A percentile compares a stretch with the other conserved stretches of the same genome.
Conservation (phyloP, 2,888 invertebrate species). For the Apotomis betuletana region DNA sequence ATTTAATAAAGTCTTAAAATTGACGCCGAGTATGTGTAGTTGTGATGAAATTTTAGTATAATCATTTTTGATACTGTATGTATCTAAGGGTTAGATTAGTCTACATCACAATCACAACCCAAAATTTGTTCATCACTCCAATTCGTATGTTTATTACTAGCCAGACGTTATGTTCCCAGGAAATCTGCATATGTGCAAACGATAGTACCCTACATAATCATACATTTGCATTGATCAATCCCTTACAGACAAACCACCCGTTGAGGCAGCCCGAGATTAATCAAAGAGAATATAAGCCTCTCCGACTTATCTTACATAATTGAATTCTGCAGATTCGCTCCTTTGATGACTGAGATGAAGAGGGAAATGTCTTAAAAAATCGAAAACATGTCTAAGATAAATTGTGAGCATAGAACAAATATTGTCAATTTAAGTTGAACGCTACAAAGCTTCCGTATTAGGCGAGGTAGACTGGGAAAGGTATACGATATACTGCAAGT, state of each 20-base stretch:
- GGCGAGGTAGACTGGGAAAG: too few relatives aligned
- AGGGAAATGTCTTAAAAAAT: conserved; percentile 5
- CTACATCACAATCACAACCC: too few relatives aligned
- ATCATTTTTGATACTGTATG: too few relatives aligned
- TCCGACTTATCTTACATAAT: conserved; percentile 21
- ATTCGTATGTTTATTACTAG: background rate
- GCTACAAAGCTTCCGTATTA: too few relatives aligned
- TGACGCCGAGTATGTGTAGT: too few relatives aligned
- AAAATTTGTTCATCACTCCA: background rate
- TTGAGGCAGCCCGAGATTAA: conserved; percentile 31
- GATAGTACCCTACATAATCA: conserved; percentile 13
- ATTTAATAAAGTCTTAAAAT: too few relatives aligned
- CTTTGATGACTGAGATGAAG: conserved; percentile 16
- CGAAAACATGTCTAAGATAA: conserved; percentile 71
- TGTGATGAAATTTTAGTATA: too few relatives aligned
- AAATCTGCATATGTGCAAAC: conserved; percentile 19
- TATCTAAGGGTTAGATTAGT: too few relatives aligned
- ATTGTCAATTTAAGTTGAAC: too few relatives aligned
- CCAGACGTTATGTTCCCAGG: conserved; percentile 1
- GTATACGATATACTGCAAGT: too few relatives aligned
- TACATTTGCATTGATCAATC: conserved; percentile 30
- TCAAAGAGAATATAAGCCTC: conserved; percentile 29
- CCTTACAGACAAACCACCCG: conserved; percentile 9
- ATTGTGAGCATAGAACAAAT: conserved; percentile 72
- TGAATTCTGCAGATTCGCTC: conserved; percentile 18